Conservation (phyloP, 2,888 invertebrate species). For the Synanthedon formicaeformis region DNA sequence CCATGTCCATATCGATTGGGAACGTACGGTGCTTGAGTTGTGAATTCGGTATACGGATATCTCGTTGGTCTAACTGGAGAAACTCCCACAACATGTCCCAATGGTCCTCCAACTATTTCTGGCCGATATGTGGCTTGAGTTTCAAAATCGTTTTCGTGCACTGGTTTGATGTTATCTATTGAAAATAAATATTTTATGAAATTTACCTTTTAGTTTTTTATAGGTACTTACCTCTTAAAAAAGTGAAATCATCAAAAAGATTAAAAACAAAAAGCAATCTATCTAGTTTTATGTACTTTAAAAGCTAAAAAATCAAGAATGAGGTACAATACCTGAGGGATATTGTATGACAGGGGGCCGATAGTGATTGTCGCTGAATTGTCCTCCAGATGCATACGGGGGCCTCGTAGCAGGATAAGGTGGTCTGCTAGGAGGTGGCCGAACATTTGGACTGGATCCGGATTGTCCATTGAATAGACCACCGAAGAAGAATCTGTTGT, state of each 20-base stretch:
- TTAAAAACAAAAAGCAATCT: neutral
- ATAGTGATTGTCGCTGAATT: slow-evolving; percentile 39
- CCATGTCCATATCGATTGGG: slow-evolving; percentile 1
- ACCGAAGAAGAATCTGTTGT: slow-evolving; percentile 13
- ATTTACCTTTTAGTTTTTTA: neutral
- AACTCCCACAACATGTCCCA: slow-evolving; percentile 41
- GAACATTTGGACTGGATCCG: slow-evolving; percentile 4
- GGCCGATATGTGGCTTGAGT: slow-evolving; percentile 34
- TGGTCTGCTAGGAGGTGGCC: slow-evolving; percentile 1
- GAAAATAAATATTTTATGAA: slow-evolving; percentile 4
- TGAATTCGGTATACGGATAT: slow-evolving; percentile 9
- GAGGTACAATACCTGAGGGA: slow-evolving; percentile 36
- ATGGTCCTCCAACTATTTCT: slow-evolving; percentile 37
- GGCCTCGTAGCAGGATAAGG: slow-evolving; percentile 19
- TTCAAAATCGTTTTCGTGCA: slow-evolving; percentile 33
- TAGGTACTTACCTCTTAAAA: too few species aligned
- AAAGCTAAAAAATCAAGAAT: too few species aligned
- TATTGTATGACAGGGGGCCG: slow-evolving; percentile 31
- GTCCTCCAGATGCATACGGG: slow-evolving; percentile 40
- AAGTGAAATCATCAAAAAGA: neutral
- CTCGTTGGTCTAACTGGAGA: slow-evolving; percentile 29
- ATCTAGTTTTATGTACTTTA: too few species aligned
- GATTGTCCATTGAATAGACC: slow-evolving; percentile 12
- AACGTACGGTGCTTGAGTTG: slow-evolving; percentile 3
- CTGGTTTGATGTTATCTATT: slow-evolving; percentile 51